phyloP scores from a whole-genome alignment of 1,140 invertebrate genomes.

The Drosophila nannoptera region DNA sequence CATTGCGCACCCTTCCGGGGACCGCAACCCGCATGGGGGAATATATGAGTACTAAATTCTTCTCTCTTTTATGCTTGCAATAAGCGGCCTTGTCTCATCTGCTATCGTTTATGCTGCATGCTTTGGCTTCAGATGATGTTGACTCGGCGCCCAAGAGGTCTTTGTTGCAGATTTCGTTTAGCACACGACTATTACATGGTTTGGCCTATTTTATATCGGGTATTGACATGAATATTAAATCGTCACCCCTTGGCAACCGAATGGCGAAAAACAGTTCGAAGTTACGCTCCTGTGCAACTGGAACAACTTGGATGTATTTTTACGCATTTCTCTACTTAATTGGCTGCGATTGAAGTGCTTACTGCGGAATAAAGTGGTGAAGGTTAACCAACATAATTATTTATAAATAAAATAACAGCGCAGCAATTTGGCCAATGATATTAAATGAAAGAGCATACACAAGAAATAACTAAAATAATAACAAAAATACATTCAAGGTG shows the following conservation, averaged over 20 bases:
- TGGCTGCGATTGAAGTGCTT: too few species aligned
- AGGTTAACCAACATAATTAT: slow-evolving; percentile 68
- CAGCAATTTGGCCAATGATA: slow-evolving; percentile 37
- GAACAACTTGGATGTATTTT: neutral
- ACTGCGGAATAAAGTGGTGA: slow-evolving; percentile 55
- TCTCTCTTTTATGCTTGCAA: slow-evolving; percentile 9
- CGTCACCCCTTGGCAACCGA: slow-evolving; percentile 5
- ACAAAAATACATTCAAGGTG: slow-evolving; percentile 60
- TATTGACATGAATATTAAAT: slow-evolving; percentile 62
- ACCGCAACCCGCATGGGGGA: slow-evolving; percentile 1
- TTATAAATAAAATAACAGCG: slow-evolving; percentile 54
- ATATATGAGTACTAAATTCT: neutral
- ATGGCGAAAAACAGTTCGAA: too few species aligned
- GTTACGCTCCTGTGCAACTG: too few species aligned
- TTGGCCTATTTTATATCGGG: too few species aligned
- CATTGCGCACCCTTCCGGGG: slow-evolving; percentile 48
- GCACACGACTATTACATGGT: too few species aligned
- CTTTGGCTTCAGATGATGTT: slow-evolving; percentile 67
- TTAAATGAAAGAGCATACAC: neutral
- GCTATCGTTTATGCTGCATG: slow-evolving; percentile 13
- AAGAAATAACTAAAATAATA: slow-evolving; percentile 30
- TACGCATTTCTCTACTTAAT: neutral
- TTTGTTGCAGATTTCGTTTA: slow-evolving; percentile 54
- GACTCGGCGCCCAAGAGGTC: slow-evolving; percentile 59
- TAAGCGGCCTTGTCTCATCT: slow-evolving; percentile 35